Percentiles rank a stretch among this genome's conserved stretches.
These are phyloP conservation scores for Cephus spinipes DNA, from an alignment of 2,888 invertebrate genomes.

Conservation along the genomic window DNA sequence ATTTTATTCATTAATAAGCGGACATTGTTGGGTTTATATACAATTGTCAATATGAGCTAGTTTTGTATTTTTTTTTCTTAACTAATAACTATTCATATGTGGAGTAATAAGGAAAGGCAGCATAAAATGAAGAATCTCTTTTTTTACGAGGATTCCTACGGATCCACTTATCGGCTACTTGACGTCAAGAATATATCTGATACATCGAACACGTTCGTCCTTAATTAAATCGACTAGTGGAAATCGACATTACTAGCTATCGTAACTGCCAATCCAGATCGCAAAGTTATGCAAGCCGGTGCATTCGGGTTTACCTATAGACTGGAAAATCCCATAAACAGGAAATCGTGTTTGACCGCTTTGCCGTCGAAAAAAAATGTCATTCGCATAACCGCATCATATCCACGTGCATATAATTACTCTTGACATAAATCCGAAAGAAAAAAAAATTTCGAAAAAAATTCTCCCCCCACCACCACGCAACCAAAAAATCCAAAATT, in stretches of 20 bases:
- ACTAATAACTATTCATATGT: neutral
- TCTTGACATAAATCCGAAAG: too few species aligned
- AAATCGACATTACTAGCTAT: neutral
- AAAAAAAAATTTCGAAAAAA: too few species aligned
- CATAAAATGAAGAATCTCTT: neutral
- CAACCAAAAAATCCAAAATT: neutral
- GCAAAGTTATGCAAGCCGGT: neutral
- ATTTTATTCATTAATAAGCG: neutral
- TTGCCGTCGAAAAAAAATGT: neutral
- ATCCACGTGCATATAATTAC: neutral
- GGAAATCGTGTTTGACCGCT: neutral
- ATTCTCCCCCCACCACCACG: too few species aligned
- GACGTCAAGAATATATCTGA: neutral
- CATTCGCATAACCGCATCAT: neutral
- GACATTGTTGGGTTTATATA: neutral
- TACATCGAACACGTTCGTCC: neutral
- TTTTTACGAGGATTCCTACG: neutral
- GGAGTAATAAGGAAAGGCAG: neutral
- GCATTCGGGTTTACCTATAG: neutral
- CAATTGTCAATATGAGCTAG: neutral
- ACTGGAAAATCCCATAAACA: neutral
- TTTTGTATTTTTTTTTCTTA: neutral
- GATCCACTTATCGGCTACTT: neutral
- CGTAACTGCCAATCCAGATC: neutral
- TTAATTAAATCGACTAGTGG: neutral